Evolutionary conservation across 1,140 invertebrate species (phyloP).

Genomic region (Melanaphis sacchari): DNA sequence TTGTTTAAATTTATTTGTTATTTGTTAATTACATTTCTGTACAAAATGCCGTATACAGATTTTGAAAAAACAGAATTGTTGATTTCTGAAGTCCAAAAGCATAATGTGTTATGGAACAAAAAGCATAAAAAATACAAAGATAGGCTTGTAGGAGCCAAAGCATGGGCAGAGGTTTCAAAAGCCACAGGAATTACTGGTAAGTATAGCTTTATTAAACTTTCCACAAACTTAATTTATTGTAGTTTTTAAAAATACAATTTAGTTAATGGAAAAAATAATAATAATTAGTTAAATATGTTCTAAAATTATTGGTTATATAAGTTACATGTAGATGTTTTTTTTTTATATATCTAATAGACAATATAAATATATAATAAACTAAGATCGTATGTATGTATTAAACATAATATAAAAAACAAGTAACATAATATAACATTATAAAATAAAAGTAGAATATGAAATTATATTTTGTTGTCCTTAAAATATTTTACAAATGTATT

Average conservation of each 20-base stretch:
- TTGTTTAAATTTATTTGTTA: no score
- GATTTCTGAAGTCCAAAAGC: neutral
- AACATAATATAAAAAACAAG: no score
- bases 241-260: neutral
- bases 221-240: neutral
- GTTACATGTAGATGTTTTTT: no score
- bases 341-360: no score
- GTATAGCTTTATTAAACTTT: neutral
- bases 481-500: no score
- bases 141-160: neutral
- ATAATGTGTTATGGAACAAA: neutral
- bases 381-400: no score
- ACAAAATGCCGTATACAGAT: neutral
- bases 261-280: neutral
- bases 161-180: neutral
- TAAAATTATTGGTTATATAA: no score
- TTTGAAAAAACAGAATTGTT: neutral
- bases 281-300: neutral
- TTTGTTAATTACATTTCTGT: neutral
- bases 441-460: no score
- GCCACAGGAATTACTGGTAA: neutral
- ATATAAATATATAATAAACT: no score
- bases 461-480: no score
- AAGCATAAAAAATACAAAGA: neutral
- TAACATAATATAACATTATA: no score